Conservation (phyloP, 2,888 invertebrate genomes). For the Cosmia pyralina region DNA sequence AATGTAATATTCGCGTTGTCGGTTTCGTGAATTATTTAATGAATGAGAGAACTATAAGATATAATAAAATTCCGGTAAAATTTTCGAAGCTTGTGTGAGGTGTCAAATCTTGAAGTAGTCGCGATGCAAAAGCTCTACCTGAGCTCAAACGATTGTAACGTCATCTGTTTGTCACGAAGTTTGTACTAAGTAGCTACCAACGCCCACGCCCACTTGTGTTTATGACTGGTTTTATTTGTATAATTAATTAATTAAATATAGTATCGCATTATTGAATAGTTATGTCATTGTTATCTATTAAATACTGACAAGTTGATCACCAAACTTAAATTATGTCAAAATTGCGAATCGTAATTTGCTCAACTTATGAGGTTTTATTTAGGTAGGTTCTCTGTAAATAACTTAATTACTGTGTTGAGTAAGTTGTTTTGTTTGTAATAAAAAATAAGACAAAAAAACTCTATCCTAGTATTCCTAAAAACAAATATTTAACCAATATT, state of each 20-base stretch:
- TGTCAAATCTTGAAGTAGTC: background rate
- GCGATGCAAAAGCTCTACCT: constrained; percentile 25
- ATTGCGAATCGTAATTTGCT: background rate
- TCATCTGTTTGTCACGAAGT: constrained; percentile 34
- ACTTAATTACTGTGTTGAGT: too few relatives aligned
- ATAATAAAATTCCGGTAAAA: background rate
- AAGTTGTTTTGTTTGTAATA: background rate
- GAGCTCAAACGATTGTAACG: constrained; percentile 10
- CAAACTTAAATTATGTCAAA: background rate
- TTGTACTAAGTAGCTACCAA: constrained; percentile 4
- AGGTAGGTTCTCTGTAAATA: too few relatives aligned
- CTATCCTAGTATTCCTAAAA: too few relatives aligned
- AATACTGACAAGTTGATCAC: constrained; percentile 21
- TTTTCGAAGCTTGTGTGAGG: background rate
- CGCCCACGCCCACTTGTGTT: constrained; percentile 35
- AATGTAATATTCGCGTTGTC: background rate
- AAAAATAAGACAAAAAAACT: background rate
- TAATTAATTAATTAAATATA: constrained; percentile 22
- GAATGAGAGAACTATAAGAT: background rate
- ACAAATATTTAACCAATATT: background rate
- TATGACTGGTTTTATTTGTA: constrained; percentile 37
- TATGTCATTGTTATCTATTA: constrained; percentile 27
- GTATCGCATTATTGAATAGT: constrained; percentile 21
- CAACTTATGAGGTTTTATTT: too few relatives aligned
- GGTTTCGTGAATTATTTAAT: background rate